These are phyloP conservation scores for Flexamia atlantica DNA, from an alignment of 2,888 invertebrate genomes.

Conservation along the genomic window DNA sequence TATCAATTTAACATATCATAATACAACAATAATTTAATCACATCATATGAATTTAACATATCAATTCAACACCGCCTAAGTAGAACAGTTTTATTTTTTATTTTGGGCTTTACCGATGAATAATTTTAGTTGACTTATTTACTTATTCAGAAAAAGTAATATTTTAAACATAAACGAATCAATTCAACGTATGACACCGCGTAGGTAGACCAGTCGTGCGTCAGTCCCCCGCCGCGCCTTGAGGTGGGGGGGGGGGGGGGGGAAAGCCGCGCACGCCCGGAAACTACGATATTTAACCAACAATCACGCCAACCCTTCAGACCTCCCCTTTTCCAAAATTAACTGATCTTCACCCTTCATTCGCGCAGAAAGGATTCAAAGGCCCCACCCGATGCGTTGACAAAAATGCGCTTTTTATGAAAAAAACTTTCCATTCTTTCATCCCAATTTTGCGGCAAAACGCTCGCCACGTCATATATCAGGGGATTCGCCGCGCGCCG, in stretches of 20 bases:
- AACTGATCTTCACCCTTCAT: slow-evolving; percentile 63
- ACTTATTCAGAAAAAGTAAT: no score
- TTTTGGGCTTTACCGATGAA: no score
- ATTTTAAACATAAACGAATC: no score
- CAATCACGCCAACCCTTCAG: slow-evolving; percentile 59
- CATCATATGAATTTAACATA: no score
- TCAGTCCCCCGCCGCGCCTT: no score
- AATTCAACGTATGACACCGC: no score
- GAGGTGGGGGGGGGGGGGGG: not conserved
- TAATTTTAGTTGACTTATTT: no score
- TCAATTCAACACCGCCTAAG: no score
- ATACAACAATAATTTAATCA: no score
- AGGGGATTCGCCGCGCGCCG: slow-evolving; percentile 25
- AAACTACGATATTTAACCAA: slow-evolving; percentile 59
- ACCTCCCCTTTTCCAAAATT: slow-evolving; percentile 60
- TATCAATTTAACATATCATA: no score
- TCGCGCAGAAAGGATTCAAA: slow-evolving; percentile 61
- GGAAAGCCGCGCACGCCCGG: slow-evolving; percentile 43
- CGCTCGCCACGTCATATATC: slow-evolving; percentile 46
- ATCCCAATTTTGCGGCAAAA: slow-evolving; percentile 57
- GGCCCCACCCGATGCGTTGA: slow-evolving; percentile 62
- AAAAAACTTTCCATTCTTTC: slow-evolving; percentile 49
- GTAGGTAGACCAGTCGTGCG: no score
- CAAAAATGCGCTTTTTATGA: slow-evolving; percentile 55
- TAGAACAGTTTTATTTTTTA: no score